A percentile compares a stretch with the other conserved stretches of the same genome.
phyloP scores from a whole-genome alignment of 2,113 vertebrate genomes.

The Hemiscyllium ocellatum region DNA sequence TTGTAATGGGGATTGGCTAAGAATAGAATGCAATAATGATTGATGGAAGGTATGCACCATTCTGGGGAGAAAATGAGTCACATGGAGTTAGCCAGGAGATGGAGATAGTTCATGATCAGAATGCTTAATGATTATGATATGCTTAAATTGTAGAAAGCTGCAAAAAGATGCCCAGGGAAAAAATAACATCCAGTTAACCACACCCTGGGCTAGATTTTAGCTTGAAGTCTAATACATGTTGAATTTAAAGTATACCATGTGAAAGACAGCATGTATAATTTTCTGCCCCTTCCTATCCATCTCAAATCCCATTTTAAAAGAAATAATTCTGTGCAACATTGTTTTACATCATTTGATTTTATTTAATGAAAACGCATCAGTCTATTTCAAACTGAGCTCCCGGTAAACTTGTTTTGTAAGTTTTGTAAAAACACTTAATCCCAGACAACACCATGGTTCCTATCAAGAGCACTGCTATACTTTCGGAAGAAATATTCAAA shows the following conservation, averaged over 20 bases:
- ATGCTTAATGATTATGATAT: neutral
- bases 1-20: neutral
- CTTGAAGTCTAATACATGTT: neutral
- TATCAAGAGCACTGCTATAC: neutral
- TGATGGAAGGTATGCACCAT: neutral
- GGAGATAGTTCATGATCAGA: constrained; percentile 4
- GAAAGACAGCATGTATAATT: neutral
- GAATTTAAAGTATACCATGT: neutral
- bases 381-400: neutral
- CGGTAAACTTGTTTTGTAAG: neutral
- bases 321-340: neutral
- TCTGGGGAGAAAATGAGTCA: neutral
- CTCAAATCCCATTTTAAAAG: neutral
- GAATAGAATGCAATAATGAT: neutral
- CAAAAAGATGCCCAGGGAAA: neutral
- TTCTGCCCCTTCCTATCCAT: neutral
- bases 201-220: neutral
- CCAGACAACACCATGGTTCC: neutral
- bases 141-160: neutral
- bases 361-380: neutral
- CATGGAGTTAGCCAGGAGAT: neutral
- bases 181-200: neutral
- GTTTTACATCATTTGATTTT: neutral
- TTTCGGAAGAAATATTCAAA: neutral
- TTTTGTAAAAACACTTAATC: neutral